Base-by-base conservation (phyloP, 1,140 invertebrate genomes). In the Tetraneura akinire region DNA sequence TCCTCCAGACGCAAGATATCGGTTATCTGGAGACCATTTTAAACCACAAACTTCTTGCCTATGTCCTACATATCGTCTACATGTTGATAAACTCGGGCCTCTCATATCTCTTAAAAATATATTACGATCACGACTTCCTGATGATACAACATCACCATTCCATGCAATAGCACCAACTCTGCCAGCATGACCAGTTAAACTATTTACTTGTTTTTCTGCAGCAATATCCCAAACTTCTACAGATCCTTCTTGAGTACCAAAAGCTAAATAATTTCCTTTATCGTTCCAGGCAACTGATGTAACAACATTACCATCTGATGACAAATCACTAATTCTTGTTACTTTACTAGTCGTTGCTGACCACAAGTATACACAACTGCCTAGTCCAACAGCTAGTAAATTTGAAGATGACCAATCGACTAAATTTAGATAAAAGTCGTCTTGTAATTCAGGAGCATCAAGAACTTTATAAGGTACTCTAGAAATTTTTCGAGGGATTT, bases 401-500 rank as follows among this genome's bases (percentile, higher is more conserved):
- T 99, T 99, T 86, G 98, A 96, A 9, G 96, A 96, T 1, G 97
- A 99, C 98, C 98, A 99, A 87, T 99, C 98, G 9, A 99, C 98
- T 80, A 99, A 88, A 87, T 99, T 99, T 37, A 99, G 86, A 86
- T 99, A 99, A 87, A 99, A 99, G 86, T 99, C 98, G 86, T 99
- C 98, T 87, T 99, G 97, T 32, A 99, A 87, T 86, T 99, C 98
- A 0, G 98, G 98, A 0, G 98, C 98, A 86, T 99, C 98, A 13
- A 99, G 88, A 1, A 98, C 92, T 88, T 99, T 98, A 85, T 98
- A 99, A 0, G 97, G 97, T 85, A 98, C 97, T 85, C 96, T 91
- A 0, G 96, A 97, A 83, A 99, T 99, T 87, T 98, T 98, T 76
- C 97, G 87, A 0, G 96, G 96, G 11, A 96, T 95, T 87, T 98